These are phyloP conservation scores for Salpingus planirostris DNA, from an alignment of 2,888 invertebrate species.

Conservation along the genomic window DNA sequence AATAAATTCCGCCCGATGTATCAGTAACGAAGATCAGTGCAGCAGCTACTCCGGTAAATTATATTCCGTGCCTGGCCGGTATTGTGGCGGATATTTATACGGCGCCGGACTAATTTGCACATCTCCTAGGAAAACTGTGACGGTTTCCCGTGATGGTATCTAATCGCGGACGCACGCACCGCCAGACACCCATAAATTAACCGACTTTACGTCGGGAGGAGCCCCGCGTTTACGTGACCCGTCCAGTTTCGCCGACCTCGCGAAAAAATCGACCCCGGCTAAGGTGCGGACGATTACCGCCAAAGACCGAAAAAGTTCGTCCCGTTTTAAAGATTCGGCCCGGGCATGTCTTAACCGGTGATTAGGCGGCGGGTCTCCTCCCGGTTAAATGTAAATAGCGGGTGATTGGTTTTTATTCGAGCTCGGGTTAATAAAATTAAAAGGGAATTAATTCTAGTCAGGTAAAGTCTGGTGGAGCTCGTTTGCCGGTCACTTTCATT, in stretches of 20 bases:
- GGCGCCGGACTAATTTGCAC: conserved; percentile 36
- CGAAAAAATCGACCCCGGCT: no score
- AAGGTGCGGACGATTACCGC: no score
- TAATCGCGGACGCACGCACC: conserved; percentile 36
- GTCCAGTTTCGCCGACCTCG: no score
- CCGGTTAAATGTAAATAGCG: conserved; percentile 9
- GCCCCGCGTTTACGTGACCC: conserved; percentile 22
- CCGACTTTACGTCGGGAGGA: conserved; percentile 30
- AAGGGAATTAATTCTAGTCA: conserved; percentile 23
- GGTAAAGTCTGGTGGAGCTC: conserved; percentile 18
- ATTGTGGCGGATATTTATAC: conserved; percentile 29
- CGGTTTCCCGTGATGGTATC: conserved; percentile 35
- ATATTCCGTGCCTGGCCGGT: conserved; percentile 30
- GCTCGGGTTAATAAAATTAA: conserved; percentile 17
- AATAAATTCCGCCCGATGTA: no score
- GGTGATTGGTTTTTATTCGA: conserved; percentile 10
- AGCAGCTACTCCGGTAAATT: conserved; percentile 31
- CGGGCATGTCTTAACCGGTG: no score
- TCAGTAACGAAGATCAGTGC: conserved; percentile 26
- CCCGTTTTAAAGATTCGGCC: no score
- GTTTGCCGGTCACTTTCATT: conserved; percentile 27
- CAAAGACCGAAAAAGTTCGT: no score
- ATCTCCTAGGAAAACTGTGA: conserved; percentile 35
- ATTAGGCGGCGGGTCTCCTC: no score
- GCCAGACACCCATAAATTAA: conserved; percentile 31